phyloP scores from a whole-genome alignment of 1,140 invertebrate species.

The Bombyx mori region ASM3026992v2 NC_085131.1:7745001-7745500 shows the following conservation, averaged over 20 bases:
- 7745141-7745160: conserved; percentile 64
- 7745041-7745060: conserved; percentile 7
- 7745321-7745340: not conserved
- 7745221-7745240: conserved; percentile 20
- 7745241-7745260: conserved; percentile 14
- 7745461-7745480: conserved; percentile 3
- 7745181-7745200: conserved; percentile 21
- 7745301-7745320: too few relatives aligned
- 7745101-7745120: conserved; percentile 29
- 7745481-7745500: conserved; percentile 19
- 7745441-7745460: not conserved
- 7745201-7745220: not conserved
- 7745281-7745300: too few relatives aligned
- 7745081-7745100: conserved; percentile 65
- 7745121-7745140: conserved; percentile 45
- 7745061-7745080: conserved; percentile 45
- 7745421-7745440: not conserved
- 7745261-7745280: not conserved
- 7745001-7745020: too few relatives aligned
- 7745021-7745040: too few relatives aligned
- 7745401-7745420: not conserved
- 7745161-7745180: conserved; percentile 40
- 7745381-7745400: not conserved
- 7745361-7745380: not conserved
- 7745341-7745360: not conserved